phyloP scores from a whole-genome alignment of 2,888 invertebrate species.

The Amphimallon solstitiale region DNA sequence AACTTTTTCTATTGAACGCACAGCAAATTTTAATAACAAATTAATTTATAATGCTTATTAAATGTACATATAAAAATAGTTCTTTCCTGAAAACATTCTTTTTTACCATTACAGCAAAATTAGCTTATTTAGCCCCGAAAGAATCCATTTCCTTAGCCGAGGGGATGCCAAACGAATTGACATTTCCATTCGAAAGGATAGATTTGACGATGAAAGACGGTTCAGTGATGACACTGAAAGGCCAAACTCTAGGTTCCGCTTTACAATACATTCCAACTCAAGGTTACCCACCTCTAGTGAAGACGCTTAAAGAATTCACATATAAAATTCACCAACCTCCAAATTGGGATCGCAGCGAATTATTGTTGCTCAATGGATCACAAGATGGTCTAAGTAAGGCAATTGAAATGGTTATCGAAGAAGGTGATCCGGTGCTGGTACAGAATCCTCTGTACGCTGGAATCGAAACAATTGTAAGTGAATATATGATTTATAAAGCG shows the following conservation, averaged over 20 bases:
- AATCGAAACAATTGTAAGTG: constrained; percentile 72
- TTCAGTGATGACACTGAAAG: constrained; percentile 66
- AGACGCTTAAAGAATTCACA: constrained; percentile 72
- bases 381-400: constrained; percentile 83
- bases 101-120: constrained; percentile 63
- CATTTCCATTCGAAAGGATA: constrained; percentile 76
- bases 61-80: no score
- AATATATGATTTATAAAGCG: not conserved
- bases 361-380: constrained; percentile 78
- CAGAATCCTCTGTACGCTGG: constrained; percentile 80
- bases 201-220: constrained; percentile 69
- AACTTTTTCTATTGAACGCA: no score
- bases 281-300: constrained; percentile 71
- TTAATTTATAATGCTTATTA: no score
- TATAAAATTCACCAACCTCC: constrained; percentile 73
- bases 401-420: constrained; percentile 76
- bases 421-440: constrained; percentile 76
- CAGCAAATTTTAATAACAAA: no score
- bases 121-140: constrained; percentile 64
- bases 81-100: no score
- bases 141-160: constrained; percentile 73
- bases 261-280: constrained; percentile 81
- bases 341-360: constrained; percentile 68
- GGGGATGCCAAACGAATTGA: constrained; percentile 78
- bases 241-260: constrained; percentile 70